These are phyloP conservation scores for Gavia stellata DNA, from an alignment of 2,113 vertebrate genomes.

Conservation along the genomic window DNA sequence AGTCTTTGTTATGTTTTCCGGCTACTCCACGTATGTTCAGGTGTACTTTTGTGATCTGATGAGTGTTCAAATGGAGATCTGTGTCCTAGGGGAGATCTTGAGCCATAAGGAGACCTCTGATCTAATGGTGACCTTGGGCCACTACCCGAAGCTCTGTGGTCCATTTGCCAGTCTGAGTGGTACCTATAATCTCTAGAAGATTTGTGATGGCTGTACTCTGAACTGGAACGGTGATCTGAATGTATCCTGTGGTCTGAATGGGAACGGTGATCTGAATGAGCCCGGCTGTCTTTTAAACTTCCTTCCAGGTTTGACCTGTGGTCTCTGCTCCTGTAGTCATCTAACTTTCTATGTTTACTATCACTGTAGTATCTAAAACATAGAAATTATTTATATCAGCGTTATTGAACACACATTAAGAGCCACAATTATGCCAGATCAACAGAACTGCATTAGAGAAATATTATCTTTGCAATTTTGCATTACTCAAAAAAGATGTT, in stretches of 20 bases:
- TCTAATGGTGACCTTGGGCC: constrained; percentile 89
- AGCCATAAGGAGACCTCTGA: constrained; percentile 90
- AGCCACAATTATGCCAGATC: not conserved
- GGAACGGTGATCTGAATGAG: constrained; percentile 76
- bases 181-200: constrained; percentile 89
- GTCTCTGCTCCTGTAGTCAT: constrained; percentile 89
- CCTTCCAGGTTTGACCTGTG: constrained; percentile 81
- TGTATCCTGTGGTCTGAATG: constrained; percentile 84
- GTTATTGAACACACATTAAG: not conserved
- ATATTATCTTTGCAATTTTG: not conserved
- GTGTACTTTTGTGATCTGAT: constrained; percentile 93
- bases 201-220: constrained; percentile 83
- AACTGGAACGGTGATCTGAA: constrained; percentile 77
- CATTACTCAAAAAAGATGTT: not conserved
- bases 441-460: not conserved
- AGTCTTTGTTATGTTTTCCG: constrained; percentile 93
- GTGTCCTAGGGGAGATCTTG: constrained; percentile 84
- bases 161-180: constrained; percentile 94
- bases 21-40: constrained; percentile 94
- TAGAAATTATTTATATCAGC: not conserved
- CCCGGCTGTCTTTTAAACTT: constrained; percentile 80
- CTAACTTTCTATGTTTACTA: constrained; percentile 90
- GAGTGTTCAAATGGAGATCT: constrained; percentile 94
- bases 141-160: constrained; percentile 86
- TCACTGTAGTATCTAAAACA: constrained; percentile 87